phyloP scores from a whole-genome alignment of 1,140 invertebrate genomes.

The Drosophila oshimai region DNA sequence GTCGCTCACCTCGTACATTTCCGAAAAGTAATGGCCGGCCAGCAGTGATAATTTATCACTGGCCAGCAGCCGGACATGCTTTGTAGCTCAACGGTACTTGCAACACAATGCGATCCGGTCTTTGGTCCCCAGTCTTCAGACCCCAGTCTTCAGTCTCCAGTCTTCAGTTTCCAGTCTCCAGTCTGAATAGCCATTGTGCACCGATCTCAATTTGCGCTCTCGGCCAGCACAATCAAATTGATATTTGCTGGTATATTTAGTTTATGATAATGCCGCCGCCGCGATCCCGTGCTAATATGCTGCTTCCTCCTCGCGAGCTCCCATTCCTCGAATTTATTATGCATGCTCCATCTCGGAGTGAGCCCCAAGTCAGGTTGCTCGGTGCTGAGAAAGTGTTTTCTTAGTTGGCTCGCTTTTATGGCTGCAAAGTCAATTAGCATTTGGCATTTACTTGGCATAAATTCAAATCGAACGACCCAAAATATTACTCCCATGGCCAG shows the following conservation, averaged over 20 bases:
- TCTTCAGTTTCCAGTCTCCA: background rate
- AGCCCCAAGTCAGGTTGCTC: conserved; percentile 4
- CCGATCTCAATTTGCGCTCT: conserved; percentile 68
- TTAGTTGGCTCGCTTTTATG: conserved; percentile 30
- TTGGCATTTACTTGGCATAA: conserved; percentile 59
- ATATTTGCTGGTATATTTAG: conserved; percentile 81
- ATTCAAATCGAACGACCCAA: conserved; percentile 47
- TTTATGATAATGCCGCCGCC: conserved; percentile 76
- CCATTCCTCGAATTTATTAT: conserved; percentile 67
- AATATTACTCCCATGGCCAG: conserved; percentile 39
- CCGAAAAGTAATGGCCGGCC: conserved; percentile 75
- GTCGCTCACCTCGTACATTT: conserved; percentile 74
- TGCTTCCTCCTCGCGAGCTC: conserved; percentile 48
- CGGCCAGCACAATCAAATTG: conserved; percentile 74
- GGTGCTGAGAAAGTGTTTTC: conserved; percentile 55
- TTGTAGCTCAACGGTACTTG: conserved; percentile 67
- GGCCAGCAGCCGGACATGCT: conserved; percentile 73
- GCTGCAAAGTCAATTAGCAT: conserved; percentile 68
- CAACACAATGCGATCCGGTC: conserved; percentile 53
- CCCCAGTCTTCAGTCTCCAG: background rate
- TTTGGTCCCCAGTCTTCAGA: background rate
- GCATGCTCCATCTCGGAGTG: conserved; percentile 17
- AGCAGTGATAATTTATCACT: conserved; percentile 80
- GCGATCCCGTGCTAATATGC: conserved; percentile 52
- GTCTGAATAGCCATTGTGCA: conserved; percentile 22